phyloP scores from a whole-genome alignment of 2,888 invertebrate genomes.

The Cephus nigrinus region DNA sequence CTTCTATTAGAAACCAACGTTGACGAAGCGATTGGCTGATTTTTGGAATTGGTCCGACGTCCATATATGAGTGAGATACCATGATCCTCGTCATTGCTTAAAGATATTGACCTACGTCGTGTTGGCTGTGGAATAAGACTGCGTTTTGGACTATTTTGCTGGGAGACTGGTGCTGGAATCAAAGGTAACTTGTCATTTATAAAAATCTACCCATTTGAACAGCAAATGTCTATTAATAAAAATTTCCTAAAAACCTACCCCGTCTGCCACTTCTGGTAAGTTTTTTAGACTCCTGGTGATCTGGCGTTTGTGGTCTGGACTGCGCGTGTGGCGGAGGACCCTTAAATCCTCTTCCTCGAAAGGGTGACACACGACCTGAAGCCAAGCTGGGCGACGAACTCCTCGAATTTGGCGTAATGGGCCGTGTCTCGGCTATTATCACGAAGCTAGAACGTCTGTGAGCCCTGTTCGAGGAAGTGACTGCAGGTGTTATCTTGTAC shows the following conservation, averaged over 20 bases:
- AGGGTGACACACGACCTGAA: slow-evolving; percentile 71
- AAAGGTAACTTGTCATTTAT: neutral
- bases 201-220: neutral
- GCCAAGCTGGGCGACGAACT: slow-evolving; percentile 66
- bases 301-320: slow-evolving; percentile 71
- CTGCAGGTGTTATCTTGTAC: slow-evolving; percentile 54
- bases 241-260: slow-evolving; percentile 32
- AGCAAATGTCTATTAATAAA: neutral
- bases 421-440: slow-evolving; percentile 73
- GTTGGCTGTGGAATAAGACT: slow-evolving; percentile 60
- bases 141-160: slow-evolving; percentile 59
- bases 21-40: slow-evolving; percentile 17
- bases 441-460: slow-evolving; percentile 78
- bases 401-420: slow-evolving; percentile 66
- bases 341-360: slow-evolving; percentile 72
- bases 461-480: slow-evolving; percentile 66
- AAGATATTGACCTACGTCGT: slow-evolving; percentile 51
- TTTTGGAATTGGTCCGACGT: slow-evolving; percentile 41
- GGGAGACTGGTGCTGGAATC: slow-evolving; percentile 54
- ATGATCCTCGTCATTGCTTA: slow-evolving; percentile 47
- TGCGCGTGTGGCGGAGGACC: slow-evolving; percentile 63
- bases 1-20: slow-evolving; percentile 18
- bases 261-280: slow-evolving; percentile 38
- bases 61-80: slow-evolving; percentile 45
- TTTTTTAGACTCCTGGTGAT: slow-evolving; percentile 13